phyloP scores from a whole-genome alignment of 2,888 invertebrate species.

The Alviniconcha strummeri region DNA sequence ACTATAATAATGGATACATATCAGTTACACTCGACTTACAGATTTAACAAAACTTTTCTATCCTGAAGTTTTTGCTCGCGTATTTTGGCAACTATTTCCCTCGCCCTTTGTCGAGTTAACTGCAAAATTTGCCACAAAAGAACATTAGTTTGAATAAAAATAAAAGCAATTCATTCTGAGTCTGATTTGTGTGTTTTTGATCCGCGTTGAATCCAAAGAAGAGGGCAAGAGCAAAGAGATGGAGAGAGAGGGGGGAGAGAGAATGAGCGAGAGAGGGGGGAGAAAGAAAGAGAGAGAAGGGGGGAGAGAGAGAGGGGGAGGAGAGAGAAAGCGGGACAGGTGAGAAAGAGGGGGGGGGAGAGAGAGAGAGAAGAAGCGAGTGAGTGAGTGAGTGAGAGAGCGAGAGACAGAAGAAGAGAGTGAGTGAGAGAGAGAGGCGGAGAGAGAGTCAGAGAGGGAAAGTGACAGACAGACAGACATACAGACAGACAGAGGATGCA shows the following conservation, averaged over 20 bases:
- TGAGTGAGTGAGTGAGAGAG: neutral
- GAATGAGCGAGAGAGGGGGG: too few relatives aligned
- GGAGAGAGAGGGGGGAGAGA: too few relatives aligned
- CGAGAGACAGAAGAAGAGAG: neutral
- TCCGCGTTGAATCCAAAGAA: too few relatives aligned
- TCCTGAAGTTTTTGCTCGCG: constrained; percentile 45
- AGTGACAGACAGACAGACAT: too few relatives aligned
- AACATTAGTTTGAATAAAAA: too few relatives aligned
- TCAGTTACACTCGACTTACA: constrained; percentile 45
- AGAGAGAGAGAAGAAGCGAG: neutral
- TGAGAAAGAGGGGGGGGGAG: neutral
- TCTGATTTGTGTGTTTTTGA: too few relatives aligned
- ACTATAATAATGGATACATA: neutral
- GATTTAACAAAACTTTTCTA: constrained; percentile 49
- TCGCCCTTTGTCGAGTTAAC: constrained; percentile 48
- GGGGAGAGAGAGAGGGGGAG: neutral
- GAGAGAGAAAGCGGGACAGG: neutral
- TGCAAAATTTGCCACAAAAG: constrained; percentile 36
- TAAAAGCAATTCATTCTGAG: too few relatives aligned
- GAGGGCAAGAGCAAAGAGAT: too few relatives aligned
- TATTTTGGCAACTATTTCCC: constrained; percentile 38
- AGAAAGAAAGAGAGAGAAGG: too few relatives aligned
- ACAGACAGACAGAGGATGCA: too few relatives aligned
- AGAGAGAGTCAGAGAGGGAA: neutral
- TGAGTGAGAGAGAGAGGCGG: neutral